Evolutionary conservation across 2,113 vertebrate species (phyloP).

Genomic region (Phalacrocorax pelagicus): DNA sequence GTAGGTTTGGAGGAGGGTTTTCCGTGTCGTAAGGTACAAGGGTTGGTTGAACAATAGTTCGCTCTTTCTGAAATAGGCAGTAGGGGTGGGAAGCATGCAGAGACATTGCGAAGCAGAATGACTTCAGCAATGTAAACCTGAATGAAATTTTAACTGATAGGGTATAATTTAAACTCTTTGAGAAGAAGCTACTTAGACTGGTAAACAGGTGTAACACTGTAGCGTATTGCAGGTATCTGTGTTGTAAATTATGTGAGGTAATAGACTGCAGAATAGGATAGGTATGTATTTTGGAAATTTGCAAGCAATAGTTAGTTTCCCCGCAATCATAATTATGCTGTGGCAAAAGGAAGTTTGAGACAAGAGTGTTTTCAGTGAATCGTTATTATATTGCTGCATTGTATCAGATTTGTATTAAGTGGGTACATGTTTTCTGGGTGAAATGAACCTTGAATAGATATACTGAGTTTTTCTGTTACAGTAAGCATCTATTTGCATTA

Average conservation of each 20-base stretch:
- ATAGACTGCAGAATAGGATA: neutral
- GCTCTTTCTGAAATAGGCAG: neutral
- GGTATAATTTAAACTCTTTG: neutral
- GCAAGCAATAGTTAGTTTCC: neutral
- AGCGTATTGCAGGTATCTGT: neutral
- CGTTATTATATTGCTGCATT: neutral
- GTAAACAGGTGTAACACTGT: neutral
- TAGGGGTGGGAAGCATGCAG: neutral
- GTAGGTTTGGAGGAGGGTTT: conserved; percentile 51
- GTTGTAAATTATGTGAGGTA: neutral
- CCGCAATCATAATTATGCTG: neutral
- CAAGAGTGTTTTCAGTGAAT: neutral
- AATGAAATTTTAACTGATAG: neutral
- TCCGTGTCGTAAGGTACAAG: neutral
- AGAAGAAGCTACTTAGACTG: neutral
- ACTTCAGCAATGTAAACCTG: neutral
- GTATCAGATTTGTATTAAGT: neutral
- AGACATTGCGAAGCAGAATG: neutral
- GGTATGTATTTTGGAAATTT: neutral
- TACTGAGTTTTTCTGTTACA: conserved; percentile 46
- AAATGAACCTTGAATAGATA: neutral
- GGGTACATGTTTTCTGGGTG: neutral
- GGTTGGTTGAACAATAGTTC: neutral
- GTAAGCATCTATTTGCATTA: conserved; percentile 43
- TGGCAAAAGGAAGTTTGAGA: neutral